Evolutionary conservation across 2,113 vertebrate genomes (phyloP).

Genomic region (Nanorana parkeri): DNA sequence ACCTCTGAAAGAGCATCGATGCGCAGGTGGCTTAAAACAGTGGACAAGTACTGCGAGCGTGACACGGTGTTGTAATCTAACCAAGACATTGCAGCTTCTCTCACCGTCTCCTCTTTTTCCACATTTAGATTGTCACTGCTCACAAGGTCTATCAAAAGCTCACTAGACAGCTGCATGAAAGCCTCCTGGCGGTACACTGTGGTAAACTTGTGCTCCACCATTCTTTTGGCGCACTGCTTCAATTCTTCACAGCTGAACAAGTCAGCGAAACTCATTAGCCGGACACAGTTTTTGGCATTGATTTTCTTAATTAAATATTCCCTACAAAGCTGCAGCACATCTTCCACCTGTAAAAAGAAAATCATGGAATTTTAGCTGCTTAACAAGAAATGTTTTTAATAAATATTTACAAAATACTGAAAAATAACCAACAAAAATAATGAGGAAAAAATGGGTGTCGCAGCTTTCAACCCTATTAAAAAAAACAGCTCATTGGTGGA

Average conservation of each 20-base stretch:
- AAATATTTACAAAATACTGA: too few relatives aligned
- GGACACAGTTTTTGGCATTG: constrained; percentile 95
- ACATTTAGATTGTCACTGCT: constrained; percentile 99
- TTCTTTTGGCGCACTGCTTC: constrained; percentile 94
- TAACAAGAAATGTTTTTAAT: too few relatives aligned
- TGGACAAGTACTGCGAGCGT: constrained; percentile 94
- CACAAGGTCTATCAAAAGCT: constrained; percentile 93
- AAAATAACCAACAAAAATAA: too few relatives aligned
- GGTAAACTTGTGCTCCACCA: constrained; percentile 98
- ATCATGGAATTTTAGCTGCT: not conserved
- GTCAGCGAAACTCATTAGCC: constrained; percentile 94
- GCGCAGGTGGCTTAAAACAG: constrained; percentile 96
- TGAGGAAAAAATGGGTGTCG: too few relatives aligned
- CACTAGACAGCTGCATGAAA: constrained; percentile 95
- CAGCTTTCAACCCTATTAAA: too few relatives aligned
- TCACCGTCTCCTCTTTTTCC: constrained; percentile 97
- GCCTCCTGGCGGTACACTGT: constrained; percentile 93
- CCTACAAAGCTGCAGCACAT: constrained; percentile 88
- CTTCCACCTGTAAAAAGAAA: constrained; percentile 85
- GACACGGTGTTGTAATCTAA: constrained; percentile 95
- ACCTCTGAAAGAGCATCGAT: constrained; percentile 98
- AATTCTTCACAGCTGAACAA: constrained; percentile 96
- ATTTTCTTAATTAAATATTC: constrained; percentile 98
- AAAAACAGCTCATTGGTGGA: too few relatives aligned
- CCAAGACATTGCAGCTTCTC: constrained; percentile 98